Evolutionary conservation across 1,140 invertebrate genomes (phyloP).

Genomic region (Aphelenchoides besseyi): DNA sequence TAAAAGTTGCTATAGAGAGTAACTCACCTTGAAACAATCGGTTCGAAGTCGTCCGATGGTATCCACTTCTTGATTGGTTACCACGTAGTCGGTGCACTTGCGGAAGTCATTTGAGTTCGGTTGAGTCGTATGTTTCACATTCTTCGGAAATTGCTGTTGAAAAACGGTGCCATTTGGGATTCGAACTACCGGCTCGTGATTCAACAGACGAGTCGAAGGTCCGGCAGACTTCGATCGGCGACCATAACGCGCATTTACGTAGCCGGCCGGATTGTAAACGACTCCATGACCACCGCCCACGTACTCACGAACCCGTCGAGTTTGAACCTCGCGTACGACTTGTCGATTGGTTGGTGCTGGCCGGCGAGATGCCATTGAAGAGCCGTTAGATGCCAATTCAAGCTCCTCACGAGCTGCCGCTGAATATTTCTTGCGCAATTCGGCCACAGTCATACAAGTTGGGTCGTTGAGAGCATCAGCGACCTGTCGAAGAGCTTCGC

Average conservation of each 20-base stretch:
- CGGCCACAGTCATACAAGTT: neutral
- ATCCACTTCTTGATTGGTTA: constrained; percentile 85
- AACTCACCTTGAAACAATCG: constrained; percentile 77
- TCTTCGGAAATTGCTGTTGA: constrained; percentile 77
- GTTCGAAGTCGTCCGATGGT: constrained; percentile 86
- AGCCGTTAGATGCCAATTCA: neutral
- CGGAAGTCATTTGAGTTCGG: constrained; percentile 72
- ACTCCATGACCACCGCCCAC: neutral
- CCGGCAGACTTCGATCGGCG: constrained; percentile 37
- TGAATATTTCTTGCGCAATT: constrained; percentile 16
- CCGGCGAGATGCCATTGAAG: too few species aligned
- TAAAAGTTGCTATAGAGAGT: constrained; percentile 28
- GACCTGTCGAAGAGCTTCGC: constrained; percentile 8
- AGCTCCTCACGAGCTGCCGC: neutral
- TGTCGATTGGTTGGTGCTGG: neutral
- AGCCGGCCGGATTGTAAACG: constrained; percentile 24
- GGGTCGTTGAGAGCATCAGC: neutral
- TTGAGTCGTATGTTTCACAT: constrained; percentile 79
- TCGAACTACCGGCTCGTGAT: constrained; percentile 74
- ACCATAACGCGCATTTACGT: constrained; percentile 43
- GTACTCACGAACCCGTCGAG: neutral
- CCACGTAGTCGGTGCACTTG: constrained; percentile 80
- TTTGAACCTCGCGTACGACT: neutral
- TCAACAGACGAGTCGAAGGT: constrained; percentile 76
- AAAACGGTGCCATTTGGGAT: constrained; percentile 74